Evolutionary conservation across 2,113 vertebrate genomes (phyloP), one percentile per base, ranked within the genome.

Genomic region (Clarias gariepinus): DNA sequence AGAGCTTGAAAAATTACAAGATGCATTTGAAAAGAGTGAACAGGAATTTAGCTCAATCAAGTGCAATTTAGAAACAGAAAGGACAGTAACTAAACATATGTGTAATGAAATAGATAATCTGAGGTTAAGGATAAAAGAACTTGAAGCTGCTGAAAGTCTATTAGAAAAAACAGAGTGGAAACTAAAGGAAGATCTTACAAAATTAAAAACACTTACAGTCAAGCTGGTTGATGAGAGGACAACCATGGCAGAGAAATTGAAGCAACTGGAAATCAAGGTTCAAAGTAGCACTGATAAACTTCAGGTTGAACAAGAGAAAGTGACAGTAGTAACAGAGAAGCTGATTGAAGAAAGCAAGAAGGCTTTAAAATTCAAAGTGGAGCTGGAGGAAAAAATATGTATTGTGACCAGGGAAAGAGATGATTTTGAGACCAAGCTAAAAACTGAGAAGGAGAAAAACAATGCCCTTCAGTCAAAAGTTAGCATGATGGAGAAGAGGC

Each of bases 151-250:
- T 88, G 98, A 99, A 91, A 93, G 85, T 87, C 96, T 96, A 69
- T 92, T 99, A 88, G 97, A 95, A 90, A 98, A 97, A 93, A 97
- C 96, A 1, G 98, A 99, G 92, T 90, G 95, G 88, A 95, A 94
- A 0, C 94, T 99, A 87, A 98, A 97, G 92, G 98, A 99, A 91
- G 98, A 99, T 82, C 94, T 99, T 83, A 96, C 96, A 92, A 99
- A 99, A 92, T 79, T 99, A 85, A 99, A 99, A 94, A 98, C 97
- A 86, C 93, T 99, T 90, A 99, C 98, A 2, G 97, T 99, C 85
- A 97, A 99, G 96, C 95, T 99, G 73, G 97, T 98, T 84, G 97
- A 99, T 89, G 98, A 99, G 90, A 96, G 98, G 85, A 98, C 98
- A 93, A 92, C 95, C 2, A 97, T 97, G 96, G 94, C 96, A 16